Evolutionary conservation across 2,113 vertebrate genomes (phyloP), one percentile per base, ranked within the genome.

Genomic region (Mobula hypostoma): DNA sequence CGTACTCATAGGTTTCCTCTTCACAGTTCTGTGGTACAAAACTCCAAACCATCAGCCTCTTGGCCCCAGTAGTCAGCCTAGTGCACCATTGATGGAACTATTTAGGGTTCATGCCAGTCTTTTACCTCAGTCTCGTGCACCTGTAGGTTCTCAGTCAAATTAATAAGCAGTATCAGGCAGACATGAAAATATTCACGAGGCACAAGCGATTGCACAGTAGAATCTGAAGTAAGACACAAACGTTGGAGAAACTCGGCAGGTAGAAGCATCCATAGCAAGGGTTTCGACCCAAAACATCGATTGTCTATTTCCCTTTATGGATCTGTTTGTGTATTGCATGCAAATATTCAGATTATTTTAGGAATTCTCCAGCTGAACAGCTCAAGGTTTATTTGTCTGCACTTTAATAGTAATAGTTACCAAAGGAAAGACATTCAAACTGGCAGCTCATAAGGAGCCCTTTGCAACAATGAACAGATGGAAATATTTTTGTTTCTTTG

Each of bases 381-480:
- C 88, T 72, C 63, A 32, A 92, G 88, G 32, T 92, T 70, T 72
- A n/a, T 40, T n/a, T 92, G 88, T 68, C 88, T 91, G 88, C 21
- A 70, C 5, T 68, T 48, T 36, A 83, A 83, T 91, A 32, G n/a
- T n/a, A 36, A 36, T 68, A 17, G 88, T 92, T 70, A 68, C 70
- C 40, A 17, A 40, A 1, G 66, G 66, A 92, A 70, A 36, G 17
- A 72, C 11, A 70, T 70, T 92, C 88, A 72, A 70, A 32, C 66
- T 92, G n/a, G 88, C 88, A 40, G 88, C 36, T 92, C 88, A 70
- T 19, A 36, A 92, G 32, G 88, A 70, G 15, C 70, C 32, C 17
- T 9, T 19, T 92, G 88, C 66, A 72, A 17, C 7, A 40, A 7
- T 92, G 15, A n/a, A 70, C 19, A 32, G 63, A 70, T 40, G 88